Base-by-base conservation (phyloP, 2,797 vertebrate genomes). In the Prunella strophiata region DNA sequence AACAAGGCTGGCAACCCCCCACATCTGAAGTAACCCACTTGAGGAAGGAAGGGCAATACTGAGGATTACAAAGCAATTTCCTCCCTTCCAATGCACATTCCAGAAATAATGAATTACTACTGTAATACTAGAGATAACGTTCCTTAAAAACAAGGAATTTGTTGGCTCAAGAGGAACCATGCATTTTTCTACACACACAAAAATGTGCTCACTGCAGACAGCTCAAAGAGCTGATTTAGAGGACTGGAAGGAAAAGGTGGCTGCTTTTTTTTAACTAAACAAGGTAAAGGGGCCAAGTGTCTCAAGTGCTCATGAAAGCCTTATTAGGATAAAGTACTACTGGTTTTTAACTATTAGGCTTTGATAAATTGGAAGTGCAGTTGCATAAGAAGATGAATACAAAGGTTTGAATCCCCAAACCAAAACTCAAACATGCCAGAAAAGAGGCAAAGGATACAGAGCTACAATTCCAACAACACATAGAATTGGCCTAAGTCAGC, bases 41-140 rank as follows among this genome's bases (percentile, higher is more conserved):
- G 34, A 78, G 65, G 57, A 72, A 74, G 62, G 50, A 58, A 85
- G 45, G 40, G 76, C 62, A 88, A 76, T 55, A 27, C 21, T 50
- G 71, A 75, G 79, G 66, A 92, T 88, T 73, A 89, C 52, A 78
- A 91, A 84, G 82, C 73, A 52, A 65, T 73, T 89, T 94, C 82
- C 79, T 92, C 58, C 54, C 51, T 83, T 70, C 58, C 66, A 59
- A 42, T 11, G 76, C 61, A 55, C 21, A 59, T 86, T 54, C 70
- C 87, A 89, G 70, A 88, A 96, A 73, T 75, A 88, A 91, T 26
- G 19, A 85, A 92, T 63, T 75, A 78, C 43, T 70, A 55, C 57
- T 67, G 34, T 26, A 85, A 88, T 61, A 62, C 34, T n/a, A 68
- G 36, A 59, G 84, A 89, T 26, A 89, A 63, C 3, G 2, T 68